Percentiles rank a stretch among this genome's conserved stretches.
phyloP scores from a whole-genome alignment of 2,113 vertebrate genomes.

The Pelobates fuscus region DNA sequence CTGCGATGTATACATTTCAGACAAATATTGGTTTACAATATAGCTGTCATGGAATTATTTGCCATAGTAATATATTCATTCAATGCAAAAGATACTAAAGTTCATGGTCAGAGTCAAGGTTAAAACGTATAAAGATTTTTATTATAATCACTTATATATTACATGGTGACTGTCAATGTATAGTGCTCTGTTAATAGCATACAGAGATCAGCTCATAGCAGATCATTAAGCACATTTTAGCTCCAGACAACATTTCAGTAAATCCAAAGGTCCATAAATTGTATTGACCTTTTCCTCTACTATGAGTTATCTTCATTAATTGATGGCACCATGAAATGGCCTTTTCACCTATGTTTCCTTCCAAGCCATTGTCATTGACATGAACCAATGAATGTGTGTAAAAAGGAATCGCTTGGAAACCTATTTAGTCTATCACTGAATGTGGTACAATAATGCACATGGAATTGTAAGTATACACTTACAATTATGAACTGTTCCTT shows the following conservation, averaged over 20 bases:
- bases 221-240: constrained; percentile 33
- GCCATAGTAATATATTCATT: too few relatives aligned
- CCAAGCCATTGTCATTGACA: not conserved
- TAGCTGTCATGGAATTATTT: too few relatives aligned
- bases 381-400: not conserved
- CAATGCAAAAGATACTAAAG: too few relatives aligned
- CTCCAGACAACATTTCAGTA: constrained; percentile 2
- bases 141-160: not conserved
- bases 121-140: too few relatives aligned
- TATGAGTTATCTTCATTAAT: constrained; percentile 7
- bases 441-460: not conserved
- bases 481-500: too few relatives aligned
- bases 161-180: not conserved
- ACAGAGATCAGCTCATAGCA: constrained; percentile 14
- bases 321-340: constrained; percentile 16
- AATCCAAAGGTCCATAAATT: constrained; percentile 16
- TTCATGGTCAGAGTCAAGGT: too few relatives aligned
- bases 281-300: constrained; percentile 27
- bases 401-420: not conserved
- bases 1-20: too few relatives aligned
- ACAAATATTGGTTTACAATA: too few relatives aligned
- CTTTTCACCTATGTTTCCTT: constrained; percentile 11
- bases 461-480: too few relatives aligned
- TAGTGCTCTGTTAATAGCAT: not conserved
- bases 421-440: not conserved